A percentile compares a stretch with the other conserved stretches of the same genome.
Conservation (phyloP, 2,113 vertebrate genomes). For the Sylvilagus bachmani region DNA sequence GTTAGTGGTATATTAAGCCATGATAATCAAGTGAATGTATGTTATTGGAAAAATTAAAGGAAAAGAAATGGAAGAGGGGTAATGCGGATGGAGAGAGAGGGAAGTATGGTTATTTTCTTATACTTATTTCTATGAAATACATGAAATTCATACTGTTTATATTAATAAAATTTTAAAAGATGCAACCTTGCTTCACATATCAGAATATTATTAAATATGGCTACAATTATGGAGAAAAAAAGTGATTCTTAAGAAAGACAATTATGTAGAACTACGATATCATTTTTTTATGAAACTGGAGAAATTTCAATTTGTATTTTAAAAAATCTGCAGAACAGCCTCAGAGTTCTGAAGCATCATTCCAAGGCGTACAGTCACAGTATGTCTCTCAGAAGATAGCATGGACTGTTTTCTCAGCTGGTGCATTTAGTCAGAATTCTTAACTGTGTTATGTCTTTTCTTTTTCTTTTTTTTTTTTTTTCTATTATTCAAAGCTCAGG, state of each 20-base stretch:
- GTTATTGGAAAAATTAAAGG: too few species aligned
- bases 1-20: too few species aligned
- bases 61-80: too few species aligned
- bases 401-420: slow-evolving; percentile 66
- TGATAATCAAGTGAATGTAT: too few species aligned
- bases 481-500: slow-evolving; percentile 22
- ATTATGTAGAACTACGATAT: neutral
- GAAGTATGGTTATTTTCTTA: too few species aligned
- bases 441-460: neutral
- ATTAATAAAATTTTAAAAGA: too few species aligned
- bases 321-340: neutral
- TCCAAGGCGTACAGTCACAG: neutral
- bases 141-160: too few species aligned
- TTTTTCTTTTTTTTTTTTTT: neutral
- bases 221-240: too few species aligned
- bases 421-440: neutral
- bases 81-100: too few species aligned
- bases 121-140: too few species aligned
- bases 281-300: slow-evolving; percentile 13
- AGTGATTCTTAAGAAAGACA: neutral
- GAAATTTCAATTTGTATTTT: neutral
- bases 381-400: neutral
- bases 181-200: too few species aligned
- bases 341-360: neutral
- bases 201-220: too few species aligned